Evolutionary conservation across 2,113 vertebrate genomes (phyloP).

Genomic region (Protobothrops mucrosquamatus): DNA sequence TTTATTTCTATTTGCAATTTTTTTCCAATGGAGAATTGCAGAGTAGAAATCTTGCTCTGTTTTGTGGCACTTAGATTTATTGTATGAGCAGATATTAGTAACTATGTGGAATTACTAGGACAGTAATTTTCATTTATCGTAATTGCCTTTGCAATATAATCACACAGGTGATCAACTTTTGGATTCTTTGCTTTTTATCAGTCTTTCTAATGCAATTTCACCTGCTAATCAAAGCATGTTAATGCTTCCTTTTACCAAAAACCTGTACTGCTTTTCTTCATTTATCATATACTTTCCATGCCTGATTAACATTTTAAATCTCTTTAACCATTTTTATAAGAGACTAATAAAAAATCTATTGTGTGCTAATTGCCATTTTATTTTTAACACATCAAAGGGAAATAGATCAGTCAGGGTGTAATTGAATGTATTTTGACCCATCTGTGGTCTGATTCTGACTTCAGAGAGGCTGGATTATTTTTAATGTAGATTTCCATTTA

Average conservation of each 20-base stretch:
- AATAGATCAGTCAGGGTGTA: constrained; percentile 30
- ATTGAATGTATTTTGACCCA: constrained; percentile 27
- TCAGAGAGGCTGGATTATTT: not conserved
- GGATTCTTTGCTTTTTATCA: constrained; percentile 28
- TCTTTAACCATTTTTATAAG: constrained; percentile 25
- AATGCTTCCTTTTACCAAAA: constrained; percentile 13
- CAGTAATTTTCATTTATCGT: not conserved
- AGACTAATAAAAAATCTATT: constrained; percentile 33
- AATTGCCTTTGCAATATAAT: not conserved
- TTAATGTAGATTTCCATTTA: constrained; percentile 24
- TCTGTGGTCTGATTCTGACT: constrained; percentile 7
- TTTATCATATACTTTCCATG: constrained; percentile 18
- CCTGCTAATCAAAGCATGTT: constrained; percentile 18
- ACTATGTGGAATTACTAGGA: not conserved
- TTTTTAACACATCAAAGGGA: constrained; percentile 44
- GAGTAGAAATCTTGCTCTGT: not conserved
- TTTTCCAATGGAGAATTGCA: not conserved
- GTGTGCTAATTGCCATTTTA: constrained; percentile 41
- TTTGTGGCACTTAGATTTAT: not conserved
- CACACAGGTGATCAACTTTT: not conserved
- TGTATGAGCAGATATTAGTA: not conserved
- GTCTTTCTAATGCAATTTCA: constrained; percentile 29
- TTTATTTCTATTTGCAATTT: not conserved
- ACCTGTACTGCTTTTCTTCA: constrained; percentile 27
- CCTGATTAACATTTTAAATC: constrained; percentile 34